phyloP scores from a whole-genome alignment of 92 coral and sea anemone species.

The Plumapathes pennacea region DNA sequence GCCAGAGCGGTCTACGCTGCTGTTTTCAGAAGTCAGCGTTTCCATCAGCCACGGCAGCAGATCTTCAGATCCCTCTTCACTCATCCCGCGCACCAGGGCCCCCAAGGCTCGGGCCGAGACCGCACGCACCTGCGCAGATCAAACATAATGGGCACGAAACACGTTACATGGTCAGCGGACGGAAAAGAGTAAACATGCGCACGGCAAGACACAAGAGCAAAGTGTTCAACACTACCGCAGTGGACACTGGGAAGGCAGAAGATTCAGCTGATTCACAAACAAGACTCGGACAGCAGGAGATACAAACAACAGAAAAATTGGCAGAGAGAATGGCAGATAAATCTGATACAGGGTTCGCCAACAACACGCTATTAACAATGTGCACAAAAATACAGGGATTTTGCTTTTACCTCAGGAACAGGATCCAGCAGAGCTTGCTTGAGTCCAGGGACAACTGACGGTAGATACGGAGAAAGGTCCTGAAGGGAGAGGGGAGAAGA shows the following conservation, averaged over 20 bases:
- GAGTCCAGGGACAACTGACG: slow-evolving; percentile 92
- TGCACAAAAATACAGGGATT: not conserved
- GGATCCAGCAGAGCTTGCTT: slow-evolving; percentile 95
- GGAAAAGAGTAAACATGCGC: not conserved
- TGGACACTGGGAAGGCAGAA: not conserved
- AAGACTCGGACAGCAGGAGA: not conserved
- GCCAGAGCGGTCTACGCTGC: slow-evolving; percentile 97
- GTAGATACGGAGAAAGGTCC: slow-evolving; percentile 91
- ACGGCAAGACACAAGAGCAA: not conserved
- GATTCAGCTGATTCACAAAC: not conserved
- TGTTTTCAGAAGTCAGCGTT: slow-evolving; percentile 90
- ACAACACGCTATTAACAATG: no score
- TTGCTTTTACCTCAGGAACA: slow-evolving; percentile 81
- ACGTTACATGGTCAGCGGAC: not conserved
- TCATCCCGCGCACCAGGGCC: slow-evolving; percentile 96
- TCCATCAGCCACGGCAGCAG: slow-evolving; percentile 98
- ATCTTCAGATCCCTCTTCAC: slow-evolving; percentile 93
- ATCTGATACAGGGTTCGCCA: no score
- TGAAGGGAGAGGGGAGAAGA: slow-evolving; percentile 13
- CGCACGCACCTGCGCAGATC: slow-evolving; percentile 72
- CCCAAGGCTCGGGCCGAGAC: slow-evolving; percentile 97
- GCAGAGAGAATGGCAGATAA: no score
- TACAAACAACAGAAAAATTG: not conserved
- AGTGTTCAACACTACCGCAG: not conserved
- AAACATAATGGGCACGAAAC: not conserved